A percentile compares a stretch with the other conserved stretches of the same genome.
phyloP scores from a whole-genome alignment of 2,888 invertebrate species.

The Trilocha varians region DNA sequence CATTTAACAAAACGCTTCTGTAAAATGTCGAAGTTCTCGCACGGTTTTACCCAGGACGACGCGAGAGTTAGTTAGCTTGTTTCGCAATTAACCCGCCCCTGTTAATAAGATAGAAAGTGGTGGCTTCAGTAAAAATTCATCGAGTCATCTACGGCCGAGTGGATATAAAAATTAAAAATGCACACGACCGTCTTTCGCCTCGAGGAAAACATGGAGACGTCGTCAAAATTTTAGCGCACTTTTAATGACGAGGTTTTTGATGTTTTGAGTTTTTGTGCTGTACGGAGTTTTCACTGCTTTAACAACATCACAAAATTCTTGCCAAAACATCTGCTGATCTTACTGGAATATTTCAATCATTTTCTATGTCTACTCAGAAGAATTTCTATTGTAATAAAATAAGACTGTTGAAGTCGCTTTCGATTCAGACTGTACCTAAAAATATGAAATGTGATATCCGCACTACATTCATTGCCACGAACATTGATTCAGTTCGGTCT shows the following conservation, averaged over 20 bases:
- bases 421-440: no score
- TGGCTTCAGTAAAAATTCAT: conserved; percentile 63
- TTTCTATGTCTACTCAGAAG: no score
- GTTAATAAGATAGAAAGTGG: conserved; percentile 58
- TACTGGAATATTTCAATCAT: no score
- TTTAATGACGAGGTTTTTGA: conserved; percentile 36
- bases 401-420: no score
- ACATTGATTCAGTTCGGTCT: no score
- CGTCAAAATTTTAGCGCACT: conserved; percentile 36
- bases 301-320: no score
- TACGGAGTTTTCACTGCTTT: no score
- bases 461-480: no score
- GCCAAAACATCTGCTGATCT: no score
- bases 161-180: conserved; percentile 67
- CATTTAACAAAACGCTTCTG: neutral
- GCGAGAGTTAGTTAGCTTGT: conserved; percentile 23
- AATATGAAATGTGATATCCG: no score
- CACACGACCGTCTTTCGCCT: conserved; percentile 53
- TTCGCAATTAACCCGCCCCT: conserved; percentile 41
- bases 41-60: neutral
- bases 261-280: no score
- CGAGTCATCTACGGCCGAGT: conserved; percentile 49
- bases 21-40: neutral
- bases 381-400: no score
- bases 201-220: conserved; percentile 57